Base-by-base conservation (phyloP, 2,797 vertebrate genomes). In the Gambelia wislizenii region DNA sequence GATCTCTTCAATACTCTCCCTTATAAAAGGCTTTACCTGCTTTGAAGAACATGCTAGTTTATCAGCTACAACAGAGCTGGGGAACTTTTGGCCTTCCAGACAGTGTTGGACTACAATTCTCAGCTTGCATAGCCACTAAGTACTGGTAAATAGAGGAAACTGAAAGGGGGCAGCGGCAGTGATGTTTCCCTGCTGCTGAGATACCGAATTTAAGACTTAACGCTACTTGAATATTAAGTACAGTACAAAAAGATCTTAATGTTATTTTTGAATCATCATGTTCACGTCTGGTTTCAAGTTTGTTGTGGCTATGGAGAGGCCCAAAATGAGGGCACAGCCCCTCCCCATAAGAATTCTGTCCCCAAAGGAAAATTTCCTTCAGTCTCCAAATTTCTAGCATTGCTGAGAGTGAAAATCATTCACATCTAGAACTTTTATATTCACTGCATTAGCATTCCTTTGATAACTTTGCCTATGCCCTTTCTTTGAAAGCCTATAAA, bases 21-120 rank as follows among this genome's bases (percentile, higher is more conserved):
- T 83, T 74, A 4, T 44, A 49, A 56, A 85, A 10, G 74, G 67
- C 74, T 91, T 86, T 91, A 85, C 67, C 91, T 2, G n/a, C 76
- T 91, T n/a, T 3, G 44, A 82, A 67, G 44, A 84, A 76, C 36
- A 75, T 22, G 27, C 56, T 67, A 22, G 4, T 52, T n/a, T 64
- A 27, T 61, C 80, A 75, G 49, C n/a, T 39, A 49, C 33, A 44
- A 75, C 3, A 72, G 42, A 76, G 74, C 13, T 20, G 64, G 27
- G 74, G 2, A 47, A 76, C 8, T 20, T 75, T 39, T 39, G 36
- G 18, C 6, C 5, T 22, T 75, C 72, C 36, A 75, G 22, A 47
- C 47, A 10, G 20, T 47, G 42, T 14, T 75, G 42, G 72, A 44
- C 7, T 47, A 47, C 25, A 76, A 44, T 44, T 47, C 42, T 42